Base-by-base conservation (phyloP, 1,140 invertebrate genomes). In the Andricus grossulariae region DNA sequence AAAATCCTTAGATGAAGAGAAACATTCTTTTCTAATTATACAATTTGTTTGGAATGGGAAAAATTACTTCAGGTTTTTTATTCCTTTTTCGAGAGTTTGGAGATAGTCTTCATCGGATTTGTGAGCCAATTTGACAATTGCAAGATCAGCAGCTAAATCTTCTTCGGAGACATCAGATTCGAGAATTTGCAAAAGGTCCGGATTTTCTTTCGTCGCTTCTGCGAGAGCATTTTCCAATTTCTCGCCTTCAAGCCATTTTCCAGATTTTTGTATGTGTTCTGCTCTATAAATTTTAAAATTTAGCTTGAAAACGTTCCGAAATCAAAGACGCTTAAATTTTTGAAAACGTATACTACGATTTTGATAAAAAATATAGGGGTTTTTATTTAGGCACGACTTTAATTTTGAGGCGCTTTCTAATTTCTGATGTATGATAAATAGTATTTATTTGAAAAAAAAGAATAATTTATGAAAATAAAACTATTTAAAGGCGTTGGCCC, bases 51-150 rank as follows among this genome's bases (percentile, higher is more conserved):
- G 2, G 7, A 66, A 39, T 32, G 5, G 25, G 25, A 39, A 66
- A 16, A 71, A 39, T 80, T 84, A 91, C 90, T 84, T 90, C 18
- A 91, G 71, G 80, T 83, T 84, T 71, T 80, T 82, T 54, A 88
- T 82, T 70, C 85, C 83, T 39, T 84, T 77, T 74, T 88, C 81
- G 5, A 91, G 79, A n/a, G 66, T 80, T 16, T 85, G n/a, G 7
- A 89, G 45, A 72, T 88, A 89, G 57, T 86, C 81, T n/a, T 86
- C 18, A 71, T 90, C 87, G 50, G 84, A 78, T n/a, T 74, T 81
- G 60, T 84, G 88, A 45, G 80, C 80, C 66, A 87, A 80, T 76
- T 88, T 90, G 72, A 88, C 78, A n/a, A 8, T 32, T 74, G 86
- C 74, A 52, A 84, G 85, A 32, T 84, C 79, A 11, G 49, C 10